Evolutionary conservation across 2,113 vertebrate species (phyloP).

Genomic region (Macroglossus sobrinus): DNA sequence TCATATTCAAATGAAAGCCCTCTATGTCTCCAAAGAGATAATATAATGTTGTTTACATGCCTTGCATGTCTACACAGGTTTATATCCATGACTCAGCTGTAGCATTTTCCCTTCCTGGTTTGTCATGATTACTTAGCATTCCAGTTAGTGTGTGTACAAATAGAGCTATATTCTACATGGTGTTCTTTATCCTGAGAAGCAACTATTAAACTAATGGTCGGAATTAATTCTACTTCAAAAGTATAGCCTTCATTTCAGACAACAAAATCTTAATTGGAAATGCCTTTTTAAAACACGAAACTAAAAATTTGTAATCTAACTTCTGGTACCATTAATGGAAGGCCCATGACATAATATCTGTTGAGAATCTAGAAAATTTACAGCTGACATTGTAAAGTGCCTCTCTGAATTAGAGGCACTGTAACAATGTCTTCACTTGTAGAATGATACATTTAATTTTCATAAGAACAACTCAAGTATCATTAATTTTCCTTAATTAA

Average conservation of each 20-base stretch:
- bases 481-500: not conserved
- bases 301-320: not conserved
- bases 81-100: not conserved
- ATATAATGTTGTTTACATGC: not conserved
- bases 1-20: not conserved
- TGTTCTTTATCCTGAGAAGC: not conserved
- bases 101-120: no score
- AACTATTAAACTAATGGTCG: not conserved
- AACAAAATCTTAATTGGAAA: constrained; percentile 40
- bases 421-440: not conserved
- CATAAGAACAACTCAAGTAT: not conserved
- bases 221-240: not conserved
- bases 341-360: not conserved
- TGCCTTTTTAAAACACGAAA: not conserved
- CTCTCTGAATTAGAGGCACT: not conserved
- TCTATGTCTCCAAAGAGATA: fast-evolving
- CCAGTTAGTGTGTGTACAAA: not conserved
- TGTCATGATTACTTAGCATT: no score
- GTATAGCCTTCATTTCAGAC: not conserved
- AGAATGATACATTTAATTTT: not conserved
- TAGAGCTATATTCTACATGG: not conserved
- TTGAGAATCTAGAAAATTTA: not conserved
- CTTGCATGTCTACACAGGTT: not conserved
- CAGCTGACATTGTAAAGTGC: not conserved
- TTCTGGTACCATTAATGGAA: not conserved